Evolutionary conservation across 2,797 vertebrate genomes (phyloP), one percentile per base, ranked within the genome.

Genomic region (Chrosomus eos): DNA sequence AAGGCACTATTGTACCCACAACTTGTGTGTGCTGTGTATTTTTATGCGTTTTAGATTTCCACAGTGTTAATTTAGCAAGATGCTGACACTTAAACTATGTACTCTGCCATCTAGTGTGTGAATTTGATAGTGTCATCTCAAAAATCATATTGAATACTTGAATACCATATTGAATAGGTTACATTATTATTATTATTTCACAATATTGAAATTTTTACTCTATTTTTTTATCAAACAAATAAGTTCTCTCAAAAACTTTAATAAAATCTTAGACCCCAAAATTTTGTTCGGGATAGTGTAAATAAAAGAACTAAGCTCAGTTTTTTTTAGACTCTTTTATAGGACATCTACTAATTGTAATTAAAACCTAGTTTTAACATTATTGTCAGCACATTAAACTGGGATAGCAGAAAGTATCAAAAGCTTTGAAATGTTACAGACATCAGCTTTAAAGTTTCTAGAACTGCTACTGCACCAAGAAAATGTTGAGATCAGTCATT

Each of bases 61-160:
- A 72, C n/a, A 77, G 53, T 38, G 13, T 60, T 60, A 2, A 36
- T 26, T 58, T n/a, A 26, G 7, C 33, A 60, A 77, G 53, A 77
- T 40, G 48, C 48, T 55, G 23, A 60, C 74, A 26, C 23, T 77
- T 75, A 23, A 36, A 68, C 33, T 23, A 18, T 60, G 74, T 40
- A 60, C 33, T 77, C 1, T 77, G 74, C 74, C 74, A 77, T 77
- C 74, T 77, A 77, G 74, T 60, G 53, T 77, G n/a, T 40, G 74
- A 77, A 60, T 60, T 18, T 60, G 33, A 60, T 26, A 26, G 36
- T 38, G 73, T 18, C 33, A 53, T 75, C 10, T 75, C 19, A 75
- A 55, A 53, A 55, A 19, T 74, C 48, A 58, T 23, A 36, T 26
- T 76, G 3, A 38, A 55, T 21, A 36, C 11, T 36, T 55, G 5